These are phyloP conservation scores for Blennius ocellaris DNA, from an alignment of 2,113 vertebrate species.

Conservation along the genomic window DNA sequence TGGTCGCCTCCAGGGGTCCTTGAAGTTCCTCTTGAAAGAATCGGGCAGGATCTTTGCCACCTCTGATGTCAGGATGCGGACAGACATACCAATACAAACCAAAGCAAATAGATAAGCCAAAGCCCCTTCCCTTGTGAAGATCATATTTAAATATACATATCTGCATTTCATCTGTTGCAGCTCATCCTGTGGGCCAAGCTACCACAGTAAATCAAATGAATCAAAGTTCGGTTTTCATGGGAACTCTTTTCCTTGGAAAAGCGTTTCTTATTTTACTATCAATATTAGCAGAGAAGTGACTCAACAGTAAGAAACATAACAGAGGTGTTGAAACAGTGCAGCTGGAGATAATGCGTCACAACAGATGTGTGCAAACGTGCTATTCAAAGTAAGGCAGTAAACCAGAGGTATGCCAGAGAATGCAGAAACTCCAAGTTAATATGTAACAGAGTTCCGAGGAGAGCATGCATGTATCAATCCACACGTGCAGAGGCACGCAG, in stretches of 20 bases:
- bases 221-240: conserved; percentile 9
- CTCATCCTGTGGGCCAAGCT: background rate
- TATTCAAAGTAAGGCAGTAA: conserved; percentile 28
- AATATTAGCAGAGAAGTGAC: conserved; percentile 14
- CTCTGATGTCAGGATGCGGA: conserved; percentile 70
- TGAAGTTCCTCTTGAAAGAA: conserved; percentile 87
- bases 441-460: conserved; percentile 10
- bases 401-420: conserved; percentile 26
- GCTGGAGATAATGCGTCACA: conserved; percentile 45
- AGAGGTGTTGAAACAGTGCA: conserved; percentile 42
- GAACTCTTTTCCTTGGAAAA: conserved; percentile 20
- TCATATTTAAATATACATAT: background rate
- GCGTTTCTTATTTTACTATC: conserved; percentile 3
- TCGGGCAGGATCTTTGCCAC: conserved; percentile 88
- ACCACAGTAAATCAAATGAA: background rate
- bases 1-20: conserved; percentile 86
- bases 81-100: background rate
- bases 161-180: background rate
- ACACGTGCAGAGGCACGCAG: background rate
- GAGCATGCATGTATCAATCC: background rate
- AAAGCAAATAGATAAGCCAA: conserved; percentile 1
- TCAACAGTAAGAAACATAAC: conserved; percentile 4
- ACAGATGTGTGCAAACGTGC: conserved; percentile 44
- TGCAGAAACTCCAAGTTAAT: conserved; percentile 27
- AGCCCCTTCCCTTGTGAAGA: background rate